Base-by-base conservation (phyloP, 2,113 vertebrate species). In the Antennarius striatus region DNA sequence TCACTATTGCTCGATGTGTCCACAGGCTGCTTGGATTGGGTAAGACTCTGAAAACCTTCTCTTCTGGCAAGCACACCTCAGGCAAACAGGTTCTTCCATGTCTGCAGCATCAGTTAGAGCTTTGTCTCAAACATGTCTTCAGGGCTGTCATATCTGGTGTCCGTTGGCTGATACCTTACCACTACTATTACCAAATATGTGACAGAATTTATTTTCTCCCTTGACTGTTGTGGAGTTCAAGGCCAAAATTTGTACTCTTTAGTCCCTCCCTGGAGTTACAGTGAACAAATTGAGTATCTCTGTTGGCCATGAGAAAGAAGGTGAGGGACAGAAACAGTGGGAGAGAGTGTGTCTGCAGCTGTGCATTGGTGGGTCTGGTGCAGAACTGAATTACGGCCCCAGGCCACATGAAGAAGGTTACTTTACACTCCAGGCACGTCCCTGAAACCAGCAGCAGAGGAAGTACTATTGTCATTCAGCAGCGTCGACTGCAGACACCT, bases 401-500 rank as follows among this genome's bases (percentile, higher is more conserved):
- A 82, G 73, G 88, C 82, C 89, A 85, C 87, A 91, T 89, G 86
- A 90, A 89, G 80, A 65, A 65, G 79, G 75, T 84, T 88, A 46
- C 83, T 93, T 84, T 77, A 84, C 76, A 93, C 88, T 88, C 89
- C 62, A 63, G 83, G 85, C 90, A 93, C 90, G 90, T 92, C 84
- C 77, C 77, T 76, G 79, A 87, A 73, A 84, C 77, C 84, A 86
- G 81, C 85, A 88, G 83, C 87, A 87, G 88, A 92, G 91, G 91
- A 93, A 92, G 89, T 84, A 81, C 83, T 80, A 75, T 85, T 86
- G 84, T 88, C 87, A 91, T 91, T 93, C 89, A 92, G 81, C 61
- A 87, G 81, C 71, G 54, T 79, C 60, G 63, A 85, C 85, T 84
- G 77, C 83, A 89, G 83, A 85, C 65, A 32, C 88, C 86, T 92